Conservation (phyloP, 2,113 vertebrate genomes). For the Melospiza melodia region DNA sequence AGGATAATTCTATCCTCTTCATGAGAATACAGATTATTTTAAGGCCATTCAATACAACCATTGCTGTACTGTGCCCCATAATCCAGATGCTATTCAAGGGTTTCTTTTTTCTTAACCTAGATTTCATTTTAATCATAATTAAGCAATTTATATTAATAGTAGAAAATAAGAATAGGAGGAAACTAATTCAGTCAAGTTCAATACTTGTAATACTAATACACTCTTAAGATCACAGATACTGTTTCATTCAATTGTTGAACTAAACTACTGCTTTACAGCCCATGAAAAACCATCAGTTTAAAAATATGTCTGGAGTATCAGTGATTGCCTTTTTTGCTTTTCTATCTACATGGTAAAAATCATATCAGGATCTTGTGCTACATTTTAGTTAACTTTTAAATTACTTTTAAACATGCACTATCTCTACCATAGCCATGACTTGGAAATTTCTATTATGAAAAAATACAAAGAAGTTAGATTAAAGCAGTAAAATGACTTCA, state of each 20-base stretch:
- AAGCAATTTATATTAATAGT: neutral
- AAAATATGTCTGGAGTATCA: neutral
- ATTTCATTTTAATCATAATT: neutral
- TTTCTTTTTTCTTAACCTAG: neutral
- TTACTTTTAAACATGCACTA: neutral
- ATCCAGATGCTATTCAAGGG: neutral
- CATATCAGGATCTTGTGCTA: neutral
- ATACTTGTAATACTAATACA: neutral
- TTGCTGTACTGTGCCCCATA: neutral
- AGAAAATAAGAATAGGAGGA: neutral
- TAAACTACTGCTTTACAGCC: neutral
- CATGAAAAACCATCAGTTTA: neutral
- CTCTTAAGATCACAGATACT: neutral
- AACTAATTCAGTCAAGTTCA: neutral
- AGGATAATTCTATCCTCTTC: neutral
- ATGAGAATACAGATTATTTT: neutral
- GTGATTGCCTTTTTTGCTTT: neutral
- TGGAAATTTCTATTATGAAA: neutral
- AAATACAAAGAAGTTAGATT: neutral
- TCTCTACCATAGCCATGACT: neutral
- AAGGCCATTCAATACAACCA: neutral
- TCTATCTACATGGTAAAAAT: neutral
- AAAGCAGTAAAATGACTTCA: neutral
- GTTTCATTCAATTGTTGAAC: neutral
- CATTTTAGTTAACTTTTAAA: neutral